These are phyloP conservation scores for Trypoxylus dichotomus DNA, from an alignment of 1,140 invertebrate species.

Conservation along the genomic window DNA sequence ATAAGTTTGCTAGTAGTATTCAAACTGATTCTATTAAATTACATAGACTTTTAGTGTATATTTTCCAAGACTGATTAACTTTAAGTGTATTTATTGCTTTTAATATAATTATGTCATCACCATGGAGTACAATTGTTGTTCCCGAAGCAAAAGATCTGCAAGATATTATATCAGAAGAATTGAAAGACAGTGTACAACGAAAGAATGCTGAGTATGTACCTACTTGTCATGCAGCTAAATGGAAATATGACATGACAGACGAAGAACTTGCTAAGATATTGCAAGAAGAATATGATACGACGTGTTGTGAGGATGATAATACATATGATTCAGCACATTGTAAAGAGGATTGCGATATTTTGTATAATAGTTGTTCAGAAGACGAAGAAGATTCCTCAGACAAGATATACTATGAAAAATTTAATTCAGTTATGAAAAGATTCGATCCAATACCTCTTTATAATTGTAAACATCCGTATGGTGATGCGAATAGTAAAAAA, in stretches of 20 bases:
- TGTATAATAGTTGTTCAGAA: neutral
- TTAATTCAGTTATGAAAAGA: neutral
- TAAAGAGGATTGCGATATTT: neutral
- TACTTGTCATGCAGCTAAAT: neutral
- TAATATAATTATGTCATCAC: neutral
- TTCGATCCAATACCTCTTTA: neutral
- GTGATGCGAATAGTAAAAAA: neutral
- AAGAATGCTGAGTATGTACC: neutral
- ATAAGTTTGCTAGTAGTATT: neutral
- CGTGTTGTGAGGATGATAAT: neutral
- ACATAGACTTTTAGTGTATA: neutral
- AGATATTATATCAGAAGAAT: neutral
- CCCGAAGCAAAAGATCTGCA: neutral
- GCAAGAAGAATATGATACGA: neutral
- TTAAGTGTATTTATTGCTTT: neutral
- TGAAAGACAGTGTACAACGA: neutral
- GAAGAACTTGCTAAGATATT: neutral
- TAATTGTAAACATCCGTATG: neutral
- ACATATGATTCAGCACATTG: neutral
- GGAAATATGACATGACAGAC: neutral
- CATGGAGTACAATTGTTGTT: neutral
- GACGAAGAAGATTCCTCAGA: neutral
- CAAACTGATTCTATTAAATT: neutral
- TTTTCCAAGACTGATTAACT: neutral
- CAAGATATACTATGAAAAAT: neutral